phyloP scores from a whole-genome alignment of 2,797 vertebrate genomes.

The Characodon lateralis region DNA sequence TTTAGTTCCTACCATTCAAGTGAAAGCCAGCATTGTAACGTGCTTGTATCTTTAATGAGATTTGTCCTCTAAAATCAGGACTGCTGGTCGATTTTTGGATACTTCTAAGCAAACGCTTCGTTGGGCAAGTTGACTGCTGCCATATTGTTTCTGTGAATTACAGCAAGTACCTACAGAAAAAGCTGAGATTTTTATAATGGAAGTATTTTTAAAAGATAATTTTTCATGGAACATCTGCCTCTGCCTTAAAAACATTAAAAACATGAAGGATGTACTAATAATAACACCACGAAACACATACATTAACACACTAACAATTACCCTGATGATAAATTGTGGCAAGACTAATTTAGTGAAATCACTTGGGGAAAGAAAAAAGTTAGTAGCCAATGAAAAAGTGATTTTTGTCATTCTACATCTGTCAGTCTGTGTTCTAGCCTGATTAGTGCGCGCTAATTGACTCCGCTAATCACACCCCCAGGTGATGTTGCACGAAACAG shows the following conservation, averaged over 20 bases:
- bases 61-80: background rate
- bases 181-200: background rate
- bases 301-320: constrained; percentile 57
- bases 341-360: constrained; percentile 65
- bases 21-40: background rate
- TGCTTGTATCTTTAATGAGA: background rate
- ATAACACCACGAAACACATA: constrained; percentile 13
- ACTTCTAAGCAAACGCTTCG: background rate
- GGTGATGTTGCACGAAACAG: constrained; percentile 57
- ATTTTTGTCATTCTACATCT: constrained; percentile 70
- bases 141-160: background rate
- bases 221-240: background rate
- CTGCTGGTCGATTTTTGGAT: background rate
- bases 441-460: constrained; percentile 77
- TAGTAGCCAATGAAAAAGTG: constrained; percentile 48
- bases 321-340: constrained; percentile 59
- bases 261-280: constrained; percentile 4
- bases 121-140: background rate
- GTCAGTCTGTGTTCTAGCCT: constrained; percentile 72
- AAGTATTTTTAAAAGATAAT: background rate
- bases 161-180: background rate
- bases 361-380: constrained; percentile 62
- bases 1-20: background rate
- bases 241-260: constrained; percentile 9
- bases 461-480: constrained; percentile 77